A percentile compares a stretch with the other conserved stretches of the same genome.
These are phyloP conservation scores for Emesis furor DNA, from an alignment of 2,888 invertebrate species.

Conservation along the genomic window DNA sequence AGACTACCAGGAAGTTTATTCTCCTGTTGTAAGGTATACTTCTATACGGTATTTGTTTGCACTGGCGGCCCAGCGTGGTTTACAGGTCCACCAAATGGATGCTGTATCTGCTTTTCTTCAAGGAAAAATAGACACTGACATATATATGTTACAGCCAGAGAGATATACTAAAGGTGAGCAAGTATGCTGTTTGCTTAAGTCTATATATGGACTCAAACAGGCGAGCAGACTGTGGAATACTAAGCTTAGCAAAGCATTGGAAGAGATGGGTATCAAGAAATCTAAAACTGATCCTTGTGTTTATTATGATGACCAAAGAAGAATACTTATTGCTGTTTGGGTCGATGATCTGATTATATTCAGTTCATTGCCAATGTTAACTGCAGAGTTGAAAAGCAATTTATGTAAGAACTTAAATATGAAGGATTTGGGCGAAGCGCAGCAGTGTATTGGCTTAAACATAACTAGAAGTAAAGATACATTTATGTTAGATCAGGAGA, in stretches of 20 bases:
- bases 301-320: constrained; percentile 47
- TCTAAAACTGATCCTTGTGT: constrained; percentile 62
- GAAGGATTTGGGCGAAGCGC: constrained; percentile 49
- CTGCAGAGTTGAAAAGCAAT: constrained; percentile 34
- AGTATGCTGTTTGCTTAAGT: constrained; percentile 63
- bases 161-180: constrained; percentile 48
- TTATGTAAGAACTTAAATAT: constrained; percentile 29
- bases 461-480: constrained; percentile 38
- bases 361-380: not conserved
- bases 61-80: constrained; percentile 40
- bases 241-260: constrained; percentile 47
- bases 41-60: constrained; percentile 59
- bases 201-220: constrained; percentile 65
- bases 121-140: constrained; percentile 65
- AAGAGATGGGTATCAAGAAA: constrained; percentile 49
- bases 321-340: constrained; percentile 59
- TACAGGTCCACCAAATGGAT: constrained; percentile 65
- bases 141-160: constrained; percentile 64
- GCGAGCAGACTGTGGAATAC: constrained; percentile 52
- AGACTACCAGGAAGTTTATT: not conserved
- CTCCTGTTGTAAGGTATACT: constrained; percentile 68
- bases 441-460: constrained; percentile 50
- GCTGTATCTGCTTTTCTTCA: constrained; percentile 65
- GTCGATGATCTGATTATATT: constrained; percentile 63
- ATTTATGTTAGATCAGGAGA: constrained; percentile 48